Evolutionary conservation across 2,113 vertebrate genomes (phyloP).

Genomic region (Andinoacara biseriatus): DNA sequence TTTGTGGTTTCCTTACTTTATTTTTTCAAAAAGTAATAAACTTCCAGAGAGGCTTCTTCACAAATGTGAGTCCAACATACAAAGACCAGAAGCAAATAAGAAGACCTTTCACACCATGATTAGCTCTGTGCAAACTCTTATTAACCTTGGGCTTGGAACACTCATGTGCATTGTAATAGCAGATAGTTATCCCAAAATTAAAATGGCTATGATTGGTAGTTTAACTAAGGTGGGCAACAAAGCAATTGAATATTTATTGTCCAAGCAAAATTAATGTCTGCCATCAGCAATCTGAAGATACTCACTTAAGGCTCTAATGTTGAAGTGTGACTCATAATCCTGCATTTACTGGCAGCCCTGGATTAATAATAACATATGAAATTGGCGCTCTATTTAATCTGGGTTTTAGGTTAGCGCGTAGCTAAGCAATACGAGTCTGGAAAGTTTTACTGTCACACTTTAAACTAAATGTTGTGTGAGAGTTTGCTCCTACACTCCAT

Average conservation of each 20-base stretch:
- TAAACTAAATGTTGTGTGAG: not conserved
- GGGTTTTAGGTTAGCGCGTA: not conserved
- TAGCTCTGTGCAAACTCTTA: not conserved
- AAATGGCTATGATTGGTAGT: not conserved
- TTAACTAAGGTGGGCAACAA: not conserved
- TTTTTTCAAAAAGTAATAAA: not conserved
- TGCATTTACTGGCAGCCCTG: not conserved
- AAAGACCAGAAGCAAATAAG: not conserved
- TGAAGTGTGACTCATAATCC: constrained; percentile 9
- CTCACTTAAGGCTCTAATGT: not conserved
- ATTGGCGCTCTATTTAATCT: not conserved
- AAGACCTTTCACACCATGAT: not conserved
- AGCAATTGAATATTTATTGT: constrained; percentile 9
- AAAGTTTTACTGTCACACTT: constrained; percentile 8
- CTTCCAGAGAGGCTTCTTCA: not conserved
- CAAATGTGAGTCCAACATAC: not conserved
- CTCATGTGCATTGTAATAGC: not conserved
- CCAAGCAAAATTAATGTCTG: not conserved
- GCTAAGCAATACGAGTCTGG: not conserved
- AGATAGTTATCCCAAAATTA: not conserved
- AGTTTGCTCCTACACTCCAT: not conserved
- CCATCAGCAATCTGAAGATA: constrained; percentile 12
- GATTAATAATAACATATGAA: constrained; percentile 5
- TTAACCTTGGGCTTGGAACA: not conserved
- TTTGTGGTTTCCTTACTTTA: too few relatives aligned